phyloP scores from a whole-genome alignment of 2,113 vertebrate species.

The Raphicerus campestris region DNA sequence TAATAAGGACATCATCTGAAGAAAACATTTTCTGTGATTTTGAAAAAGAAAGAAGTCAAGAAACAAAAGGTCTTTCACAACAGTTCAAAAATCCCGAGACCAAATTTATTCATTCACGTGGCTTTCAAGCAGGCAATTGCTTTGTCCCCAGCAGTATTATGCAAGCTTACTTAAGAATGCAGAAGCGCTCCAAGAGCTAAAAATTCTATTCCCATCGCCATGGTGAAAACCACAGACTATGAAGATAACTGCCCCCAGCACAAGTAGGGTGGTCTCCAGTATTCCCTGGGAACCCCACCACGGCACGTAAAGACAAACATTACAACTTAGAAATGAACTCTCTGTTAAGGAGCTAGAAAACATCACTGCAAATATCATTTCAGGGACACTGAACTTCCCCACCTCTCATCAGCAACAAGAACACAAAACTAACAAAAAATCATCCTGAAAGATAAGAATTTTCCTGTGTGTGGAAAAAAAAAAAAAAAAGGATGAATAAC shows the following conservation, averaged over 20 bases:
- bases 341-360: neutral
- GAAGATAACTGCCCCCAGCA: constrained; percentile 51
- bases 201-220: constrained; percentile 82
- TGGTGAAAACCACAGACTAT: constrained; percentile 69
- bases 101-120: constrained; percentile 80
- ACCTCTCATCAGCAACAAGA: neutral
- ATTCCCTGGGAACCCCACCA: constrained; percentile 50
- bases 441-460: neutral
- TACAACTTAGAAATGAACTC: constrained; percentile 51
- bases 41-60: constrained; percentile 48
- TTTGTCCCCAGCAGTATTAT: constrained; percentile 73
- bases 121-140: constrained; percentile 73
- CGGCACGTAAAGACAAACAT: constrained; percentile 57
- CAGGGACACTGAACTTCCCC: neutral
- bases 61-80: constrained; percentile 75
- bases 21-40: constrained; percentile 63
- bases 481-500: neutral
- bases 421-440: neutral
- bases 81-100: constrained; percentile 63
- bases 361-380: constrained; percentile 23
- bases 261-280: constrained; percentile 61
- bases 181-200: constrained; percentile 66
- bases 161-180: constrained; percentile 73
- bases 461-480: neutral
- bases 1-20: constrained; percentile 27